A percentile compares a stretch with the other conserved stretches of the same genome.
phyloP scores from a whole-genome alignment of 2,888 invertebrate genomes.

The Odontomyia ornata region DNA sequence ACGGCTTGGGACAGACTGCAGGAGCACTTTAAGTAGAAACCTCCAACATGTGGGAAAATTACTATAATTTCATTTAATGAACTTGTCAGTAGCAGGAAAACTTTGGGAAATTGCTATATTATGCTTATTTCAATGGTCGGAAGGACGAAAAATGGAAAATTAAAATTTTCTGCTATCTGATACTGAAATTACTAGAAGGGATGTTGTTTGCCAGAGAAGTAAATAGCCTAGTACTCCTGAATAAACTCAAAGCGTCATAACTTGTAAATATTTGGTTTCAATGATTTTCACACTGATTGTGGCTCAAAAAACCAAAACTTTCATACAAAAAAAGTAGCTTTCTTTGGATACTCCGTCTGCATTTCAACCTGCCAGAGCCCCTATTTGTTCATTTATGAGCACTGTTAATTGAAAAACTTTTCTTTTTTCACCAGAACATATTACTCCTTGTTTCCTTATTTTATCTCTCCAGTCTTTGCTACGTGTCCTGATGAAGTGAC shows the following conservation, averaged over 20 bases:
- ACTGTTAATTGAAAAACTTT: not conserved
- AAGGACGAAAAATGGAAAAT: no score
- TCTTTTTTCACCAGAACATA: not conserved
- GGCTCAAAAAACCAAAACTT: no score
- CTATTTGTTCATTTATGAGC: not conserved
- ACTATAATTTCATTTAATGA: not conserved
- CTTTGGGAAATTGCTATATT: not conserved
- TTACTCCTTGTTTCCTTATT: not conserved
- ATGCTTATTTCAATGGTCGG: not conserved
- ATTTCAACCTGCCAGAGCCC: not conserved
- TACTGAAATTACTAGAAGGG: no score
- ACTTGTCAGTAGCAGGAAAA: not conserved
- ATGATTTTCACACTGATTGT: no score
- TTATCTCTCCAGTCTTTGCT: not conserved
- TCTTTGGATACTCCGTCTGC: no score
- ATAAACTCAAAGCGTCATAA: no score
- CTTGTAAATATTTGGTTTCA: no score
- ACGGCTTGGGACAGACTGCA: not conserved
- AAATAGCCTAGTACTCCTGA: no score
- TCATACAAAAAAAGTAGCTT: no score
- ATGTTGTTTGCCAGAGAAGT: no score
- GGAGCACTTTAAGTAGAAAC: not conserved
- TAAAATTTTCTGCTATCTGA: no score
- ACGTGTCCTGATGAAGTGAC: not conserved
- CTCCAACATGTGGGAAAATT: not conserved